Evolutionary conservation across 2,113 vertebrate species (phyloP).

Genomic region (Phrynocephalus versicolor): DNA sequence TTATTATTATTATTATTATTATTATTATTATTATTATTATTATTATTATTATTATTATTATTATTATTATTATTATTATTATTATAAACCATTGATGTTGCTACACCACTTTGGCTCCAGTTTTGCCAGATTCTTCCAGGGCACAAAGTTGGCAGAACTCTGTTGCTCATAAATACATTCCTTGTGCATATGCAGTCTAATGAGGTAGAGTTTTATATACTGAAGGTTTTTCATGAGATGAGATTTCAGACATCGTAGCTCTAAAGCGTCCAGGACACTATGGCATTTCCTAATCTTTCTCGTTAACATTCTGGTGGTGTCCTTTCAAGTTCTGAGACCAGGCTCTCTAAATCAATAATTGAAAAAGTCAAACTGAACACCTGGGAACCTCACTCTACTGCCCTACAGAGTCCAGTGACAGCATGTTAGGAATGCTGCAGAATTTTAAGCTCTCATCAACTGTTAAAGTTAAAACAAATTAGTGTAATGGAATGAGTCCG

Average conservation of each 20-base stretch:
- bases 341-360: slow-evolving; percentile 49
- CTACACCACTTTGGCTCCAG: too few species aligned
- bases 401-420: slow-evolving; percentile 12
- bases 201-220: neutral
- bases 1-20: too few species aligned
- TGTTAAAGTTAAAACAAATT: neutral
- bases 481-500: neutral
- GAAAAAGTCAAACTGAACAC: slow-evolving; percentile 11
- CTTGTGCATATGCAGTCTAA: neutral
- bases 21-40: too few species aligned
- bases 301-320: slow-evolving; percentile 30
- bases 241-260: neutral
- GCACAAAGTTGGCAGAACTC: neutral
- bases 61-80: too few species aligned
- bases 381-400: slow-evolving; percentile 41
- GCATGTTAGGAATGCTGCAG: slow-evolving; percentile 15
- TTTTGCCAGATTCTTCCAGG: too few species aligned
- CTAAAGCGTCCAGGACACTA: neutral
- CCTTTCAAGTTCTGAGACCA: slow-evolving; percentile 37
- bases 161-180: neutral
- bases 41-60: too few species aligned
- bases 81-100: too few species aligned
- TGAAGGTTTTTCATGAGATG: neutral
- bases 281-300: neutral
- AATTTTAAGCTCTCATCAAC: slow-evolving; percentile 14